Evolutionary conservation across 2,797 vertebrate genomes (phyloP), one percentile per base, ranked within the genome.

Genomic region (Echeneis naucrates): DNA sequence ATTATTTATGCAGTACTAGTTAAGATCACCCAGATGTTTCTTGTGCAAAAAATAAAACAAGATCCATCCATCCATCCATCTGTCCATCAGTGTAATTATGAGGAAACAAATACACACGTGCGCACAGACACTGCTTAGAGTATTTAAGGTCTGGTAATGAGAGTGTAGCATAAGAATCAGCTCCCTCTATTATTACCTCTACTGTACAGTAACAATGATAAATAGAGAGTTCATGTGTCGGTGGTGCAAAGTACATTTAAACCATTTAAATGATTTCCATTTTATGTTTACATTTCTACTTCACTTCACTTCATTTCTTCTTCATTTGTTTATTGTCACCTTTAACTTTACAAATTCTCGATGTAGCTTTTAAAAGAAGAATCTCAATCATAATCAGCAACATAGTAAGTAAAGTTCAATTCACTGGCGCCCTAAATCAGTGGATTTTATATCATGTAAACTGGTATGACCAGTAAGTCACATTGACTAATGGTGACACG

Each of bases 101-200:
- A 81, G 66, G 52, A 45, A 35, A 68, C 21, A 44, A 55, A 70
- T 32, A 56, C 33, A 52, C 56, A 63, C 53, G 75, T 50, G 61
- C 55, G 68, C 62, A 72, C 30, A 51, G 45, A 65, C 63, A 55
- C 21, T 38, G 47, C 72, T 48, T 21, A 11, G 60, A 47, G 47
- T 83, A 83, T 87, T 80, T 80, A 78, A 32, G 62, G 78, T 38
- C 69, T 77, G 82, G 79, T 89, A 89, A 89, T 89, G 70, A 81
- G 62, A 77, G 71, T 69, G 60, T 40, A 71, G 73, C 55, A 50
- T 53, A 21, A 53, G 52, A 53, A 68, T 53, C 72, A 38, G 54
- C 35, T 57, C 19, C 72, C 82, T 71, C 78, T 84, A 2, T 83
- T 61, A 87, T 87, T 83, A 87, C 68, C 35, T 67, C 58, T 51